These are phyloP conservation scores for Ochotona curzoniae DNA, from an alignment of 2,113 vertebrate genomes.

Conservation along the genomic window DNA sequence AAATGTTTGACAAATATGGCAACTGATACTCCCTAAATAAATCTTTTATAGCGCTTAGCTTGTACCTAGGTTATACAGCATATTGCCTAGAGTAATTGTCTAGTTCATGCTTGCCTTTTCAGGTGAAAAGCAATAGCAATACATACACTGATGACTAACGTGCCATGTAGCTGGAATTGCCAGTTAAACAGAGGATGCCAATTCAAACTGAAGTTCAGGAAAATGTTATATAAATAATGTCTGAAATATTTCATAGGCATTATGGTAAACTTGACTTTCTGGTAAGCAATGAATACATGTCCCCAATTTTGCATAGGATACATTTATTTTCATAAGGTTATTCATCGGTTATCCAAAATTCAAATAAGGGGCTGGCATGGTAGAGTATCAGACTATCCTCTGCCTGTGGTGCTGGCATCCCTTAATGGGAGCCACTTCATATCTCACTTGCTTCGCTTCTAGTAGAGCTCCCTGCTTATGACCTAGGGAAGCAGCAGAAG, in stretches of 20 bases:
- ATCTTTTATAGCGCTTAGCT: slow-evolving; percentile 50
- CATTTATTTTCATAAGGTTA: slow-evolving; percentile 3
- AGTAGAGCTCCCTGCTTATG: too few species aligned
- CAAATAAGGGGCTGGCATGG: neutral
- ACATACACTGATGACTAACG: slow-evolving; percentile 23
- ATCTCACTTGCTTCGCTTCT: too few species aligned
- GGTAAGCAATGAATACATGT: slow-evolving; percentile 25
- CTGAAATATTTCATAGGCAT: neutral
- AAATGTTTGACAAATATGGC: neutral
- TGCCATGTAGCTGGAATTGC: neutral
- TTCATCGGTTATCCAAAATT: slow-evolving; percentile 28
- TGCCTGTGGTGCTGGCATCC: too few species aligned
- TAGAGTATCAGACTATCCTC: too few species aligned
- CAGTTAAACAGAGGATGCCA: slow-evolving; percentile 15
- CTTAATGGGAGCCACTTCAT: too few species aligned
- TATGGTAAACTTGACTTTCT: slow-evolving; percentile 18
- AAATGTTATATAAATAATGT: neutral
- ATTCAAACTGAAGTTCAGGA: slow-evolving; percentile 9
- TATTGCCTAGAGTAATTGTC: slow-evolving; percentile 34
- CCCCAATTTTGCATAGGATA: neutral
- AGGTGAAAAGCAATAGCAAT: slow-evolving; percentile 31
- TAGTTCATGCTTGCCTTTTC: slow-evolving; percentile 35
- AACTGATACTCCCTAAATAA: slow-evolving; percentile 2
- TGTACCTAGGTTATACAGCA: slow-evolving; percentile 23
- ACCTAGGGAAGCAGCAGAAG: too few species aligned